Conservation (phyloP, 2,113 vertebrate genomes). For the Hypomesus transpacificus region DNA sequence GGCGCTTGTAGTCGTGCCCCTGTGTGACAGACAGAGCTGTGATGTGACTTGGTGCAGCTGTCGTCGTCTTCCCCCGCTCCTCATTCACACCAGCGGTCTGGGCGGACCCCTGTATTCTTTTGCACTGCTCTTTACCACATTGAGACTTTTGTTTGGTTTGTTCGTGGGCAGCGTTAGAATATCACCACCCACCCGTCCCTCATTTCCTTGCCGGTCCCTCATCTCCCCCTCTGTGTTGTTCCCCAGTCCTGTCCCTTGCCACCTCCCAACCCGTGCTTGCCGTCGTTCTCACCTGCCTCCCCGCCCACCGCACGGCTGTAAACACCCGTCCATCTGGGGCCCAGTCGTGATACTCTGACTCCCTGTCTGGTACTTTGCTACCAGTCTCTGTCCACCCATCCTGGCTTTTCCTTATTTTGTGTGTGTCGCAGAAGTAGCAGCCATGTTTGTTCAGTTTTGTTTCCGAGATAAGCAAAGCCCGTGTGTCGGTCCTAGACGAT, state of each 20-base stretch:
- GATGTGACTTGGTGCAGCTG: slow-evolving; percentile 55
- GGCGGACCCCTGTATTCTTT: slow-evolving; percentile 14
- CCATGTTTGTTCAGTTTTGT: too few relatives aligned
- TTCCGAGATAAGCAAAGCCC: too few relatives aligned
- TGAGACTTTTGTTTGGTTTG: slow-evolving; percentile 6
- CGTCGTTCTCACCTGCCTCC: not conserved
- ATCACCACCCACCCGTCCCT: slow-evolving; percentile 33
- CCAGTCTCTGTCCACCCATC: too few relatives aligned
- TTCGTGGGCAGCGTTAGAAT: slow-evolving; percentile 36
- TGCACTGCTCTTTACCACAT: slow-evolving; percentile 12
- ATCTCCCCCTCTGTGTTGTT: slow-evolving; percentile 1
- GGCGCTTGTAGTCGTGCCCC: slow-evolving; percentile 55
- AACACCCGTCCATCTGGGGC: too few relatives aligned
- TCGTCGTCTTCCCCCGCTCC: slow-evolving; percentile 31
- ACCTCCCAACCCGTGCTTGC: not conserved
- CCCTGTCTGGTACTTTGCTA: too few relatives aligned
- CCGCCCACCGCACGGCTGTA: too few relatives aligned
- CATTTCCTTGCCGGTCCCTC: not conserved
- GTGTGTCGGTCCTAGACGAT: too few relatives aligned
- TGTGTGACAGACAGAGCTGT: slow-evolving; percentile 52
- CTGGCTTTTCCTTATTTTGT: too few relatives aligned
- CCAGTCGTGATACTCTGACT: too few relatives aligned
- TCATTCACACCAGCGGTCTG: slow-evolving; percentile 46
- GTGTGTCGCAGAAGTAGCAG: too few relatives aligned
- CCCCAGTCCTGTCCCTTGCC: slow-evolving; percentile 3